phyloP scores from a whole-genome alignment of 2,113 vertebrate genomes.

The Anser cygnoides region DNA sequence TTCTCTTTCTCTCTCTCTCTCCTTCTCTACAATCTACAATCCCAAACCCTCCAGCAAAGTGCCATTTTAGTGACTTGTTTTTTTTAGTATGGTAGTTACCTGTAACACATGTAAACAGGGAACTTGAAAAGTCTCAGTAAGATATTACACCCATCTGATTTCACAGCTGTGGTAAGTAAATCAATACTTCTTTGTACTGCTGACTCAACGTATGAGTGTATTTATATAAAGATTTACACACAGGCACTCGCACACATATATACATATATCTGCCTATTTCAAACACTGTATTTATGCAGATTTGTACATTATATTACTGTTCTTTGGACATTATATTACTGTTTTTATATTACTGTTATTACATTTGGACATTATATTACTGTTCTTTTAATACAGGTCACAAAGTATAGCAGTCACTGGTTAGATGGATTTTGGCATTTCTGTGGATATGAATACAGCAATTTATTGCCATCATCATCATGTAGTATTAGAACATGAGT shows the following conservation, averaged over 20 bases:
- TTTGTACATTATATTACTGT: neutral
- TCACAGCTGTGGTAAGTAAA: neutral
- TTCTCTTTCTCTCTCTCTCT: accelerated
- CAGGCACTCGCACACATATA: neutral
- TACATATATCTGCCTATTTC: neutral
- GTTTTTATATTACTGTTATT: no score
- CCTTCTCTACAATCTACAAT: no score
- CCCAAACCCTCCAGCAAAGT: neutral
- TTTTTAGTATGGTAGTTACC: neutral
- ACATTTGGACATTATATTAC: no score
- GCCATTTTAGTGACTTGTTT: neutral
- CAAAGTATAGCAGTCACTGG: neutral
- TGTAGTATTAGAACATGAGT: neutral
- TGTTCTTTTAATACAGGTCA: neutral
- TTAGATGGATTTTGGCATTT: neutral
- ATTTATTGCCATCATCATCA: neutral
- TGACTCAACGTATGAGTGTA: neutral
- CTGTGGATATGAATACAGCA: neutral
- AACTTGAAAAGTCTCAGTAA: neutral
- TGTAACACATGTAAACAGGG: neutral
- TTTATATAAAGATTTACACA: neutral
- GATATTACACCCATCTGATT: neutral
- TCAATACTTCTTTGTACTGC: neutral
- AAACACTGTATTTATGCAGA: neutral
- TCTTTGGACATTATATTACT: neutral